Base-by-base conservation (phyloP, 1,140 invertebrate species). In the Drosophila parabipectinata region DNA sequence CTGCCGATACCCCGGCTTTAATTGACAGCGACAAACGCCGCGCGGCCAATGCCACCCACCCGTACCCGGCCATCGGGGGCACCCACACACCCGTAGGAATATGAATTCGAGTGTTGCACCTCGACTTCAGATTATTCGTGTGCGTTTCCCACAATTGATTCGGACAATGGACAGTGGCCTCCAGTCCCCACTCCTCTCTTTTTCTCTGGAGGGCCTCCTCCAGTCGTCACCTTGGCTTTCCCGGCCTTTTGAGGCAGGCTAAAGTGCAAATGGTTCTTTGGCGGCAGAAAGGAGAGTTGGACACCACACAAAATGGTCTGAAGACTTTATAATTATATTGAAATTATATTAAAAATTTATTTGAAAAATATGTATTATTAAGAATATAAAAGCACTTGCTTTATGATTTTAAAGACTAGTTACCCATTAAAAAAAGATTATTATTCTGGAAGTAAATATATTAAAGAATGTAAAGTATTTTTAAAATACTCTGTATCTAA, bases 61-160 rank as follows among this genome's bases (percentile, higher is more conserved):
- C 82, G 63, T 58, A 56, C 34, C 32, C 56, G 37, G 26, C 54
- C 44, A 28, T 30, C 44, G 66, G 48, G 48, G 41, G 44, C 57
- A 58, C 45, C 59, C 56, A 62, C 61, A 44, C 37, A 32, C 34
- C 76, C 30, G 39, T 9, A 37, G 34, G 18, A 12, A 32, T 14
- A 52, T 45, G 51, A 15, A 24, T 26, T 30, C 37, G 26, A 32
- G 18, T 37, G 28, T 58, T 26, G 32, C 68, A 39, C 67, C 64
- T 68, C 32, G 53, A 45, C 51, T 74, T 44, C 32, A 67, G 77
- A 85, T 85, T 79, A 77, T 84, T 81, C 63, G 74, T 67, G 78
- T 87, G 82, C 82, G 78, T 81, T 77, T 85, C 82, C 82, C 81
- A 85, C 81, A 85, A 85, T 87, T 82, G 78, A 88, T 82, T 88